phyloP scores from a whole-genome alignment of 1,140 invertebrate species.

The Phortica variegata region DNA sequence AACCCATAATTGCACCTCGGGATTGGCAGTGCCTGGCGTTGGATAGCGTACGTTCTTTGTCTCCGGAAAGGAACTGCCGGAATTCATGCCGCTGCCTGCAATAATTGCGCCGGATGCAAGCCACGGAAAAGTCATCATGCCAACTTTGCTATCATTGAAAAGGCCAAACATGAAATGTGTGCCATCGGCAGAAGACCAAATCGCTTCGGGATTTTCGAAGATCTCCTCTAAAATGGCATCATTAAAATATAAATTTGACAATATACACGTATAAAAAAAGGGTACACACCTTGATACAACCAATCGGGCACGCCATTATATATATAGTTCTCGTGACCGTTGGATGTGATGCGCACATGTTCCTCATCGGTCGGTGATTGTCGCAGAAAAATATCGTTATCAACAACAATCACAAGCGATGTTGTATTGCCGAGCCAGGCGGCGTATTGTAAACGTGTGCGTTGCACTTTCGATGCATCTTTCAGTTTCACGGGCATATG shows the following conservation, averaged over 20 bases:
- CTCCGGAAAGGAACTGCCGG: conserved; percentile 66
- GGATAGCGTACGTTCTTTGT: conserved; percentile 76
- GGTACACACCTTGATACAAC: conserved; percentile 80
- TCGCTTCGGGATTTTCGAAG: conserved; percentile 70
- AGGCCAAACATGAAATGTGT: conserved; percentile 78
- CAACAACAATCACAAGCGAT: conserved; percentile 69
- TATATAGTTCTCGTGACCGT: conserved; percentile 71
- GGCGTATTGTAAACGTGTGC: conserved; percentile 72
- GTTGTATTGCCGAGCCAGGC: conserved; percentile 76
- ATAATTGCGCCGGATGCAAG: conserved; percentile 64
- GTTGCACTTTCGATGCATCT: conserved; percentile 67
- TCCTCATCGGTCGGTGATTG: conserved; percentile 67
- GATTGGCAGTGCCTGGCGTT: conserved; percentile 82
- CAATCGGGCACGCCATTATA: conserved; percentile 93
- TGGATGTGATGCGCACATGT: conserved; percentile 69
- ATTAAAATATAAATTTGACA: background rate
- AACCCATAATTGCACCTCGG: conserved; percentile 76
- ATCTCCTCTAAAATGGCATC: conserved; percentile 71
- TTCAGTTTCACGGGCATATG: conserved; percentile 76
- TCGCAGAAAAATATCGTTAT: conserved; percentile 86
- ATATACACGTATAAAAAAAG: background rate
- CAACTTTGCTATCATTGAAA: conserved; percentile 84
- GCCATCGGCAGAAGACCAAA: conserved; percentile 83
- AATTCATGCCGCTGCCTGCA: conserved; percentile 47
- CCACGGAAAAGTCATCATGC: conserved; percentile 74